These are phyloP conservation scores for Chrysemys picta DNA, from an alignment of 2,113 vertebrate species.

Conservation along the genomic window DNA sequence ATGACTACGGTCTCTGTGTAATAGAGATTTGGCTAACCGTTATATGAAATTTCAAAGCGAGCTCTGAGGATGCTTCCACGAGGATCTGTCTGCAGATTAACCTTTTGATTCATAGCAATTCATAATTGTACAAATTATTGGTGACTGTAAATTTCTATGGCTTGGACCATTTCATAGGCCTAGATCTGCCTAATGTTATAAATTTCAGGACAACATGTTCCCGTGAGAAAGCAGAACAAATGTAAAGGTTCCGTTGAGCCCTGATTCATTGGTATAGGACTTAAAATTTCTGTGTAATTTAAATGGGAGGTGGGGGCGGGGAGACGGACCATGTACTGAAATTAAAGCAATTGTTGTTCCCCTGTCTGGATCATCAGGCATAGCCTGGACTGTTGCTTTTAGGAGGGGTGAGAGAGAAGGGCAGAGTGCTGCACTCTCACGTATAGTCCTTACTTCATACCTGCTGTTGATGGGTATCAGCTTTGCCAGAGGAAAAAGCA, in stretches of 20 bases:
- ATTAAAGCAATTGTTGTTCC: neutral
- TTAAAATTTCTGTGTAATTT: accelerated
- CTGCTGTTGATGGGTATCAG: accelerated
- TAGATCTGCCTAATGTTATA: neutral
- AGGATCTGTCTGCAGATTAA: neutral
- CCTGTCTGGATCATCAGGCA: accelerated
- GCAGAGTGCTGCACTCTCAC: accelerated
- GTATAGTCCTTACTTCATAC: accelerated
- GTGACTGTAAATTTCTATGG: neutral
- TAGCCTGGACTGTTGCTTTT: neutral
- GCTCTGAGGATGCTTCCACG: neutral
- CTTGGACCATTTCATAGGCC: neutral
- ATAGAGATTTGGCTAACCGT: neutral
- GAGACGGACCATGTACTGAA: neutral
- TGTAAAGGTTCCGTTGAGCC: neutral
- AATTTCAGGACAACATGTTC: neutral
- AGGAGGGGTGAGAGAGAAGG: accelerated
- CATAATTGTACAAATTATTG: neutral
- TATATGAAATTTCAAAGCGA: neutral
- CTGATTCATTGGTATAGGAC: neutral
- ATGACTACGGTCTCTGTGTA: neutral
- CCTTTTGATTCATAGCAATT: neutral
- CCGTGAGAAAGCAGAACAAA: neutral
- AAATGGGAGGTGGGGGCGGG: neutral
- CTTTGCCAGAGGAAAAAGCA: neutral